phyloP scores from a whole-genome alignment of 2,113 vertebrate genomes.

The Xiphorhynchus elegans region DNA sequence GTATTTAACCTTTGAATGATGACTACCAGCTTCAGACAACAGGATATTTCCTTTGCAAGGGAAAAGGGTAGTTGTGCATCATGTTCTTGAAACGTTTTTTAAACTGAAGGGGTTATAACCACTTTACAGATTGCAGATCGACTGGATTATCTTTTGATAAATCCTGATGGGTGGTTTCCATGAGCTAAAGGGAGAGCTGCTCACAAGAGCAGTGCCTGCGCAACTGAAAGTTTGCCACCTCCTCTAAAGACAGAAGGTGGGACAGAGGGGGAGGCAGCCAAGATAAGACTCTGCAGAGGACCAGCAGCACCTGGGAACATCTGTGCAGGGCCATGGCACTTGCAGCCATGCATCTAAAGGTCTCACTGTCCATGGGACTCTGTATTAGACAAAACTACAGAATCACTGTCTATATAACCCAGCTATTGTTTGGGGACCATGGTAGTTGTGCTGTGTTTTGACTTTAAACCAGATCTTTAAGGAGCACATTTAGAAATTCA shows the following conservation, averaged over 20 bases:
- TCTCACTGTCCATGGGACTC: background rate
- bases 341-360: background rate
- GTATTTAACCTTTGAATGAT: background rate
- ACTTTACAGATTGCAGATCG: background rate
- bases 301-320: background rate
- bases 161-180: fast-evolving
- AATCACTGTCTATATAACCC: background rate
- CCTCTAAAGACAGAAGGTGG: background rate
- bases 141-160: background rate
- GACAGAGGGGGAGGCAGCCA: background rate
- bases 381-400: background rate
- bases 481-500: fast-evolving
- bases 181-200: background rate
- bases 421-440: background rate
- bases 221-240: background rate
- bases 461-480: background rate
- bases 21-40: background rate
- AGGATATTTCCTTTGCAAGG: background rate
- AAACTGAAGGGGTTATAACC: background rate
- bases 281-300: fast-evolving
- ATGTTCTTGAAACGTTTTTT: background rate
- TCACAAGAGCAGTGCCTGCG: background rate
- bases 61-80: background rate
- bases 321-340: background rate
- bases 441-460: background rate